Evolutionary conservation across 2,888 invertebrate species (phyloP).

Genomic region (Maniola hyperantus): DNA sequence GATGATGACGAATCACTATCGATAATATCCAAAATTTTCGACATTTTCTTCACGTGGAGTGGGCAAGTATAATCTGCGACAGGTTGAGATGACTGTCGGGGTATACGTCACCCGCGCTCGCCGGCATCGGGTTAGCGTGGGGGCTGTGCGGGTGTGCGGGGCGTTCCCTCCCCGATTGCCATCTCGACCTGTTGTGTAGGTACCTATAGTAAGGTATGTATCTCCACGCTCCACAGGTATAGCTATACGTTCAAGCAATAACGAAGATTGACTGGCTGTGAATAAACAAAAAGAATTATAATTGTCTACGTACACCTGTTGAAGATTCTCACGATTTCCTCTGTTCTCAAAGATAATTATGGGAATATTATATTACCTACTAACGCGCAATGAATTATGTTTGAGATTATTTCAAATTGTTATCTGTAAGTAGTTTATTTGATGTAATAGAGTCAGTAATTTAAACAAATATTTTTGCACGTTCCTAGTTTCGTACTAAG

Average conservation of each 20-base stretch:
- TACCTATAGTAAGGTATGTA: not conserved
- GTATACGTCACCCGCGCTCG: too few relatives aligned
- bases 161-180: too few relatives aligned
- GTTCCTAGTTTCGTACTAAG: too few relatives aligned
- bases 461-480: not conserved
- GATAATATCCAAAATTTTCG: too few relatives aligned
- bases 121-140: too few relatives aligned
- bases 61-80: too few relatives aligned
- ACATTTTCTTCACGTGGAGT: too few relatives aligned
- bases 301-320: slow-evolving; percentile 63
- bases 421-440: slow-evolving; percentile 2
- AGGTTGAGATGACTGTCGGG: too few relatives aligned
- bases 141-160: too few relatives aligned
- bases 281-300: slow-evolving; percentile 44
- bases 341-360: slow-evolving; percentile 63
- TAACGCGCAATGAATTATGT: slow-evolving; percentile 32
- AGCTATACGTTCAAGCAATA: slow-evolving; percentile 1
- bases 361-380: slow-evolving; percentile 51
- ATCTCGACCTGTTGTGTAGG: too few relatives aligned
- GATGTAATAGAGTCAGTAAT: not conserved
- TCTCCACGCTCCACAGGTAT: too few relatives aligned
- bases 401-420: slow-evolving; percentile 20
- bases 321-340: slow-evolving; percentile 66
- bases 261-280: slow-evolving; percentile 18
- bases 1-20: too few relatives aligned